phyloP scores from a whole-genome alignment of 2,888 invertebrate genomes.

The Rambutsinella grinnellia region DNA sequence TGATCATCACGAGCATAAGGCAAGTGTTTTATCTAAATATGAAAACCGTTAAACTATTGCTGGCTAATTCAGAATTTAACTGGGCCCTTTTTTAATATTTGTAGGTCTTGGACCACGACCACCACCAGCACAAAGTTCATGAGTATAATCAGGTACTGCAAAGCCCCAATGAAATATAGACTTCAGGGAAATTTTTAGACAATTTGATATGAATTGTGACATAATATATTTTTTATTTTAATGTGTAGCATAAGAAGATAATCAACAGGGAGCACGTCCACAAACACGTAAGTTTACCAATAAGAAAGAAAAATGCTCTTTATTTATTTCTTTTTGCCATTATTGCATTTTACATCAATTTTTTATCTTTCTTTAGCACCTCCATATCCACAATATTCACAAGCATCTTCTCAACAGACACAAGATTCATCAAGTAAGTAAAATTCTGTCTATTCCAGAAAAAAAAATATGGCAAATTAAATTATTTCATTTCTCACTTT shows the following conservation, averaged over 20 bases:
- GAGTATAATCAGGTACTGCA: slow-evolving; percentile 52
- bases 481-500: background rate
- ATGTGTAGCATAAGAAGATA: slow-evolving; percentile 50
- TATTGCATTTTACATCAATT: too few relatives aligned
- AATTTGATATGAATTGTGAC: too few relatives aligned
- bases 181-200: too few relatives aligned
- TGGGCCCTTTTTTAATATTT: background rate
- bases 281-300: too few relatives aligned
- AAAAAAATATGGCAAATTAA: background rate
- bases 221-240: background rate
- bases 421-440: slow-evolving; percentile 55
- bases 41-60: too few relatives aligned
- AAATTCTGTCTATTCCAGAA: background rate
- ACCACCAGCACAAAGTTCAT: slow-evolving; percentile 55
- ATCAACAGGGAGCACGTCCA: slow-evolving; percentile 61
- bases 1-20: slow-evolving; percentile 54
- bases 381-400: slow-evolving; percentile 59
- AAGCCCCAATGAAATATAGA: too few relatives aligned
- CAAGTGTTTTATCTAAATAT: slow-evolving; percentile 2
- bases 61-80: too few relatives aligned
- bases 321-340: too few relatives aligned
- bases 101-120: slow-evolving; percentile 49
- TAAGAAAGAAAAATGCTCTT: too few relatives aligned
- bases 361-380: too few relatives aligned
- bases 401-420: slow-evolving; percentile 53